Evolutionary conservation across 2,113 vertebrate species (phyloP).

Genomic region (Clarias macrocephalus): DNA sequence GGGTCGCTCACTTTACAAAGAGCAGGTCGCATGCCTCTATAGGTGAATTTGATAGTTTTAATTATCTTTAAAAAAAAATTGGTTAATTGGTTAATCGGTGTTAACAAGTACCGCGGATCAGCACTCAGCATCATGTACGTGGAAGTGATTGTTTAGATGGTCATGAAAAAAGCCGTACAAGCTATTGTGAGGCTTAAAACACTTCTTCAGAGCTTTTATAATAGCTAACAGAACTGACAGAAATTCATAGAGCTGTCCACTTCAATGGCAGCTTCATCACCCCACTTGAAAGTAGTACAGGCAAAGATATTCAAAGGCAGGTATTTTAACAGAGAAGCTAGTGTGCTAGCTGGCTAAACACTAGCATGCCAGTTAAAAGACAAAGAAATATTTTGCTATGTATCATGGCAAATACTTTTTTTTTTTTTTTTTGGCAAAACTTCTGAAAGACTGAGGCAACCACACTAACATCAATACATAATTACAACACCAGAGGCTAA

Average conservation of each 20-base stretch:
- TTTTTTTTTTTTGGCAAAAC: neutral
- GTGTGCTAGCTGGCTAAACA: neutral
- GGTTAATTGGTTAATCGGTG: no score
- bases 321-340: neutral
- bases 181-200: neutral
- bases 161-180: neutral
- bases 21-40: slow-evolving; percentile 62
- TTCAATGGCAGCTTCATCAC: neutral
- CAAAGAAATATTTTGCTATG: neutral
- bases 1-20: slow-evolving; percentile 67
- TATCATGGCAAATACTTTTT: no score
- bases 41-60: no score
- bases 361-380: neutral
- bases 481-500: neutral
- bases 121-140: neutral
- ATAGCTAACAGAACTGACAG: neutral
- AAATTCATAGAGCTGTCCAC: neutral
- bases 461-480: neutral
- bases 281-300: neutral
- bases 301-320: neutral
- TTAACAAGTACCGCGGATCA: neutral
- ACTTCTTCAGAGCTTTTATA: neutral
- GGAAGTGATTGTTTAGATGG: neutral
- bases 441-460: neutral
- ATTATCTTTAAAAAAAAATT: neutral